These are phyloP conservation scores for Takifugu bimaculatus DNA, from an alignment of 2,113 vertebrate genomes.

Conservation along the genomic window DNA sequence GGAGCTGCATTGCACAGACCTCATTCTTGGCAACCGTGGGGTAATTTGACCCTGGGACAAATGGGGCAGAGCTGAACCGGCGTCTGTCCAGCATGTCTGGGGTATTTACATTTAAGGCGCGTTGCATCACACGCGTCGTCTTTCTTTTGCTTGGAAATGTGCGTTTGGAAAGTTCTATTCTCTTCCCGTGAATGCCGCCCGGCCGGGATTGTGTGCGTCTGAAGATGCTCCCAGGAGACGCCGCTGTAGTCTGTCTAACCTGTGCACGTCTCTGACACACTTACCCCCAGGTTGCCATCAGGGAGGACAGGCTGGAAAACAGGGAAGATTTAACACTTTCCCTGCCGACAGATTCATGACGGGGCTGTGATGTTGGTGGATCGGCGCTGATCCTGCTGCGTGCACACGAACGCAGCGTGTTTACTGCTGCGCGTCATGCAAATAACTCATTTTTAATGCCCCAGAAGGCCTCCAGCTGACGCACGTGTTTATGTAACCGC, in stretches of 20 bases:
- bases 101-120: not conserved
- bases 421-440: conserved; percentile 2
- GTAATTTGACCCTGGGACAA: conserved; percentile 13
- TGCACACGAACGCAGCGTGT: not conserved
- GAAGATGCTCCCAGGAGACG: conserved; percentile 26
- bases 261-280: not conserved
- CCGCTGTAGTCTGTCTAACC: conserved; percentile 4
- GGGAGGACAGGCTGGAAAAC: not conserved
- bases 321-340: not conserved
- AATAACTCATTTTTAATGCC: conserved; percentile 17
- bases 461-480: not conserved
- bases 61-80: conserved; percentile 15
- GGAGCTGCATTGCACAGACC: conserved; percentile 40
- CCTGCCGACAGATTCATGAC: not conserved
- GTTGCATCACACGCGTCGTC: not conserved
- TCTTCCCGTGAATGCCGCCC: conserved; percentile 15
- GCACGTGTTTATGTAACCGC: conserved; percentile 7
- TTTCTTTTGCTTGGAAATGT: not conserved
- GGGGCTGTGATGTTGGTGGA: not conserved
- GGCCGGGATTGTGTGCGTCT: conserved; percentile 6
- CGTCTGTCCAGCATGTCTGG: conserved; percentile 4
- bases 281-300: not conserved
- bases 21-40: conserved; percentile 26
- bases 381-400: not conserved
- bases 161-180: not conserved